Percentiles rank a stretch among this genome's conserved stretches.
phyloP scores from a whole-genome alignment of 1,140 invertebrate species.

The Caerostris extrusa region DNA sequence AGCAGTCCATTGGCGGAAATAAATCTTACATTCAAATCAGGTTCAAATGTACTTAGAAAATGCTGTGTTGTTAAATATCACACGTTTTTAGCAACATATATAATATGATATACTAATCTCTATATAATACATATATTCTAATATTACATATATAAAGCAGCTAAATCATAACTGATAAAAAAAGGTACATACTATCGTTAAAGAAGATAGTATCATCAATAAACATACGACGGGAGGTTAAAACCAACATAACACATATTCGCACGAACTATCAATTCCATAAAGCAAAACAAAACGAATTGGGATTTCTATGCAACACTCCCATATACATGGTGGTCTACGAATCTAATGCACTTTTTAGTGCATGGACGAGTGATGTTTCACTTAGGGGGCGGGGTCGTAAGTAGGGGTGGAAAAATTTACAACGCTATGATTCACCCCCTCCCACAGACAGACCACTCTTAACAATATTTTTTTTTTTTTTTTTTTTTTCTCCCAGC shows the following conservation, averaged over 20 bases:
- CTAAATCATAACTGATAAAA: not conserved
- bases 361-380: slow-evolving; percentile 48
- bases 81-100: too few species aligned
- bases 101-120: too few species aligned
- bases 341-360: slow-evolving; percentile 47
- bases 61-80: too few species aligned
- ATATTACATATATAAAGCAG: too few species aligned
- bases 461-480: slow-evolving; percentile 24
- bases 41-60: too few species aligned
- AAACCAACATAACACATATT: not conserved
- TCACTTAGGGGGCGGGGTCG: slow-evolving; percentile 47
- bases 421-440: slow-evolving; percentile 70
- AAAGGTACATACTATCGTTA: not conserved
- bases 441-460: slow-evolving; percentile 2
- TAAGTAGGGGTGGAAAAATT: slow-evolving; percentile 28
- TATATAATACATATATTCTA: too few species aligned
- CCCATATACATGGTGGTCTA: slow-evolving; percentile 24
- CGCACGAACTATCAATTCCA: slow-evolving; percentile 1
- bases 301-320: not conserved
- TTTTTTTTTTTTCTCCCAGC: not conserved
- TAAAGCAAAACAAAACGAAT: slow-evolving; percentile 15
- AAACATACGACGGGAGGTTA: not conserved
- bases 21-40: too few species aligned
- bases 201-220: not conserved
- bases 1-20: too few species aligned